A percentile compares a stretch with the other conserved stretches of the same genome.
Evolutionary conservation across 2,888 invertebrate genomes (phyloP).

Genomic region (Gymnoscelis rufifasciata): DNA sequence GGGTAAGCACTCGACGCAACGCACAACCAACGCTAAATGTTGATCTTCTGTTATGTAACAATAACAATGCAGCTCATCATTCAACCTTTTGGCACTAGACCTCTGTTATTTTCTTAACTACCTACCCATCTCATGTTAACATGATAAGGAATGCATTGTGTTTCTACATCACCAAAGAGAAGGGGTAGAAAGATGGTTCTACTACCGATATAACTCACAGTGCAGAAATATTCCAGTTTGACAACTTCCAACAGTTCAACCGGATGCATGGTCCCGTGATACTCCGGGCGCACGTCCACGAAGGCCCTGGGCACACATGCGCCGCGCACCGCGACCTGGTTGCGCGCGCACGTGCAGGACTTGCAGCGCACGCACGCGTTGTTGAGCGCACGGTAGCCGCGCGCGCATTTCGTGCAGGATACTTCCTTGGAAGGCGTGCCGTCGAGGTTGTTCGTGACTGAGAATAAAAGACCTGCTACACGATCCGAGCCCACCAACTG

Average conservation of each 20-base stretch:
- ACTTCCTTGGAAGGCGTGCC: conserved; percentile 64
- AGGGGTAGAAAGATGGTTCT: too few species aligned
- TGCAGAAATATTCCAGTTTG: conserved; percentile 62
- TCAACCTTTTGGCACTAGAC: too few species aligned
- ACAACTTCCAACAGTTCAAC: conserved; percentile 50
- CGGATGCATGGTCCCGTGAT: conserved; percentile 51
- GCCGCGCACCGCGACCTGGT: conserved; percentile 49
- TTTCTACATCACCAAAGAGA: background rate
- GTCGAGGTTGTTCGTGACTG: conserved; percentile 66
- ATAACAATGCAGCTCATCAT: too few species aligned
- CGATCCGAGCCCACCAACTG: too few species aligned
- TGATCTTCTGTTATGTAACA: too few species aligned
- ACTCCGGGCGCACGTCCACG: conserved; percentile 52
- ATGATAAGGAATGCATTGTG: background rate
- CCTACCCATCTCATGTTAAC: background rate
- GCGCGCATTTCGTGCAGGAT: conserved; percentile 62
- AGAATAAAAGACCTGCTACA: too few species aligned
- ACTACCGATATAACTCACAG: conserved; percentile 45
- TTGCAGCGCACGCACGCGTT: conserved; percentile 58
- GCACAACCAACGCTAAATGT: too few species aligned
- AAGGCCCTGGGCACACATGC: conserved; percentile 55
- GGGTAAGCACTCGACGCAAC: too few species aligned
- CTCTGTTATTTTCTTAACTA: too few species aligned
- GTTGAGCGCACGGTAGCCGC: conserved; percentile 46
- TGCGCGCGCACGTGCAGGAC: conserved; percentile 48